Evolutionary conservation across 1,140 invertebrate species (phyloP).

Genomic region (Artemia franciscana): DNA sequence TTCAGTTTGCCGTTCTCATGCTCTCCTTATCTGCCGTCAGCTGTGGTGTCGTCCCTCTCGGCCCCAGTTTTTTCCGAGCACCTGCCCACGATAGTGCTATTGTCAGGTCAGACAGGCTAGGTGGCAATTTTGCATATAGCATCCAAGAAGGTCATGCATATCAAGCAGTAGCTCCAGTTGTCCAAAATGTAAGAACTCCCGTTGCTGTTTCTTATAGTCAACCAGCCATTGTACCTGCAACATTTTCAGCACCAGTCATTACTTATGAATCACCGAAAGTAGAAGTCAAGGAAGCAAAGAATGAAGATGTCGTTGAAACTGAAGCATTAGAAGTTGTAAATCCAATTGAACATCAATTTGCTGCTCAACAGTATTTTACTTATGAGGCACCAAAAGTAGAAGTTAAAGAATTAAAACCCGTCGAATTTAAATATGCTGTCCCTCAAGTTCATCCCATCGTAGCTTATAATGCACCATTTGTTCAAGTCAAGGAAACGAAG

Average conservation of each 20-base stretch:
- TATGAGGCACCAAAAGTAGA: neutral
- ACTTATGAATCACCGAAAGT: neutral
- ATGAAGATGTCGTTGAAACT: neutral
- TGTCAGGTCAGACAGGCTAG: slow-evolving; percentile 26
- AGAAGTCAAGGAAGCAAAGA: neutral
- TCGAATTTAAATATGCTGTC: neutral
- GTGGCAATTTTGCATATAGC: slow-evolving; percentile 30
- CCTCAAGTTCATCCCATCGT: neutral
- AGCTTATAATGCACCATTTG: neutral
- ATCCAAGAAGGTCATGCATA: slow-evolving; percentile 28
- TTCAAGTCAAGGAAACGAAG: neutral
- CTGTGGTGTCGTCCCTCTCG: slow-evolving; percentile 13
- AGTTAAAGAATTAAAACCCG: neutral
- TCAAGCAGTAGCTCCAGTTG: slow-evolving; percentile 22
- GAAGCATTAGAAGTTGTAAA: too few relatives aligned
- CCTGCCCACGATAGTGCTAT: slow-evolving; percentile 27
- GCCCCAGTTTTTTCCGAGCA: slow-evolving; percentile 20
- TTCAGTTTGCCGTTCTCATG: slow-evolving; percentile 12
- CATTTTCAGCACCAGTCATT: neutral
- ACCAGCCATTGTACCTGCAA: neutral
- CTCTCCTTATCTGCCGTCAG: slow-evolving; percentile 12
- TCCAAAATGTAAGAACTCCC: slow-evolving; percentile 19
- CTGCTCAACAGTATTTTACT: neutral
- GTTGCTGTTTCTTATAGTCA: slow-evolving; percentile 19
- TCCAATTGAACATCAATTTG: neutral